Evolutionary conservation across 2,888 invertebrate genomes (phyloP).

Genomic region (Sesia bembeciformis): DNA sequence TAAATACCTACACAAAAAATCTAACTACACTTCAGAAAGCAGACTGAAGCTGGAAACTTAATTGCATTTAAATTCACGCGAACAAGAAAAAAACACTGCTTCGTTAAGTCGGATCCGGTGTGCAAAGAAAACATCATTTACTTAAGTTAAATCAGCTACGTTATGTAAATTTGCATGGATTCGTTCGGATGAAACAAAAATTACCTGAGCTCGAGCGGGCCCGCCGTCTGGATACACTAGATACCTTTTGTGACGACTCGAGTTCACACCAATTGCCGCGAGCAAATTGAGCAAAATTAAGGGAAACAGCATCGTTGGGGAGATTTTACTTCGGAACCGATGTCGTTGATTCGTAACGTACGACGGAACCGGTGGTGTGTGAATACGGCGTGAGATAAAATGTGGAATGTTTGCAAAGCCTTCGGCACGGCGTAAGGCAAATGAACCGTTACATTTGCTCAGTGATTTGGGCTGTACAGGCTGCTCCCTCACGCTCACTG

Average conservation of each 20-base stretch:
- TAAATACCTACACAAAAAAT: neutral
- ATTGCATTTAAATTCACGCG: constrained; percentile 66
- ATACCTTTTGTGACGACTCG: constrained; percentile 62
- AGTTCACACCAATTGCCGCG: constrained; percentile 24
- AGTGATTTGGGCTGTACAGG: constrained; percentile 48
- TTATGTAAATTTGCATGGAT: constrained; percentile 45
- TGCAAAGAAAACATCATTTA: constrained; percentile 64
- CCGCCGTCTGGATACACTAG: constrained; percentile 75
- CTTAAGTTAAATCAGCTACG: constrained; percentile 51
- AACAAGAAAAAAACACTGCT: constrained; percentile 55
- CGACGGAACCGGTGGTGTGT: constrained; percentile 33
- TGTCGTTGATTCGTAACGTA: constrained; percentile 15
- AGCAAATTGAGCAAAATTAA: constrained; percentile 52
- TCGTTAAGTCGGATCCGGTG: constrained; percentile 60
- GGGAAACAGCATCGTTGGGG: constrained; percentile 30
- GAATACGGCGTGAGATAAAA: constrained; percentile 54
- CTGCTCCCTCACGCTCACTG: constrained; percentile 20
- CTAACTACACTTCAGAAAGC: constrained; percentile 29
- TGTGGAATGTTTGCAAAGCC: constrained; percentile 55
- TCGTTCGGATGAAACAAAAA: constrained; percentile 12
- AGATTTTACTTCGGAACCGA: constrained; percentile 22
- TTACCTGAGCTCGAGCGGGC: constrained; percentile 76
- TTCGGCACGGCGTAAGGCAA: constrained; percentile 34
- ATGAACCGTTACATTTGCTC: constrained; percentile 72
- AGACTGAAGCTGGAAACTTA: constrained; percentile 35